These are phyloP conservation scores for Ianthella basta DNA, from an alignment of 37 sponge, comb jelly and placozoan genomes.

Conservation along the genomic window DNA sequence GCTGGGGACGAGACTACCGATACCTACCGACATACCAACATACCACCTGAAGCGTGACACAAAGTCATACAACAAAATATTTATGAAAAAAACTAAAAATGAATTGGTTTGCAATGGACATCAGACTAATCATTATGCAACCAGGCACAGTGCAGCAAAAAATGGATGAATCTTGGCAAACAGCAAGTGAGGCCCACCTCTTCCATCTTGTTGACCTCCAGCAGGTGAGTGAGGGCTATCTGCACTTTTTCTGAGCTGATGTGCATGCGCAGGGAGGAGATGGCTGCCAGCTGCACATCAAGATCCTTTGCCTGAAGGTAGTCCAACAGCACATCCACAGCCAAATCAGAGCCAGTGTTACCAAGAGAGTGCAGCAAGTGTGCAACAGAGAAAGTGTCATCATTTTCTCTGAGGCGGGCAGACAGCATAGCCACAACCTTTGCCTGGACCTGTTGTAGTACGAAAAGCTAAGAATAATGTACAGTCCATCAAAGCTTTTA, in stretches of 20 bases:
- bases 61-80: too few species aligned
- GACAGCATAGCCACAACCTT: constrained; percentile 23
- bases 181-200: neutral
- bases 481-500: too few species aligned
- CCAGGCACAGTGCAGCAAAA: too few species aligned
- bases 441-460: neutral
- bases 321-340: constrained; percentile 23
- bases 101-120: too few species aligned
- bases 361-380: constrained; percentile 49
- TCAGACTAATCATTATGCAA: too few species aligned
- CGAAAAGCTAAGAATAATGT: too few species aligned
- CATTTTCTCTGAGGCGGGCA: neutral
- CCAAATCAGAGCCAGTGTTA: constrained; percentile 45
- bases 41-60: too few species aligned
- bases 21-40: too few species aligned
- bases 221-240: neutral
- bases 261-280: constrained; percentile 39
- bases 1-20: too few species aligned
- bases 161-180: too few species aligned
- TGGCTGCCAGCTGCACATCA: constrained; percentile 43
- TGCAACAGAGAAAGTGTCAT: neutral
- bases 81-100: too few species aligned
- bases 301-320: constrained; percentile 33
- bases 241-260: constrained; percentile 17
- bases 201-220: neutral